Base-by-base conservation (phyloP, 2,888 invertebrate species). In the Zaprionus obscuricornis region DNA sequence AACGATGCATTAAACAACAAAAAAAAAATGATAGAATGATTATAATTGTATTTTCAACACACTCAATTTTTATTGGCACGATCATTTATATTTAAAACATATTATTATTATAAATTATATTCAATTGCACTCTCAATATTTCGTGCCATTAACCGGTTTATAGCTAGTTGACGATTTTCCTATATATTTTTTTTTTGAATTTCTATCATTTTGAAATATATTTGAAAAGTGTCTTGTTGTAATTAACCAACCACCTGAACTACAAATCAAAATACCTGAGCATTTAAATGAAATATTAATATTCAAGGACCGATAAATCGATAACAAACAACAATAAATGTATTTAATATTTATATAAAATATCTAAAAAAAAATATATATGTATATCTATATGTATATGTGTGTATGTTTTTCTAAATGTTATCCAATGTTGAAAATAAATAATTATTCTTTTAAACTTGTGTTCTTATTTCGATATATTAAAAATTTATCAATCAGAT, bases 391-490 rank as follows among this genome's bases (percentile, higher is more conserved):
- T 71, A 62, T 55, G 20, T 66, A 47, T 43, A 40, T 31, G 40
- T 13, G 20, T 50, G 26, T 14, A 20, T 42, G 16, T 27, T 27
- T 17, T 69, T 66, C 64, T 63, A 56, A 74, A 83, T 83, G 85
- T 79, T 83, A 72, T 74, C 62, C 68, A 79, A 75, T 78, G 87
- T 87, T 87, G 85, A 79, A 72, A 75, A 87, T 85, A 79, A 85
- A 78, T 75, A 87, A 74, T 71, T 81, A 84, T 87, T 84, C 79
- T 86, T 74, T 65, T 65, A 70, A 50, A 39, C 13, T 8, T 40
- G 10, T 26, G 1, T 10, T 20, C n/a, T n/a, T n/a, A n/a, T n/a
- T 69, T 69, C 69, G 51, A 69, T 62, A 26, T n/a, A 40, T 67
- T 24, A 33, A 10, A 26, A 0, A 1, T 4, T 7, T 16, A 8